Evolutionary conservation across 2,113 vertebrate genomes (phyloP).

Genomic region (Pseudorectes ferrugineus): DNA sequence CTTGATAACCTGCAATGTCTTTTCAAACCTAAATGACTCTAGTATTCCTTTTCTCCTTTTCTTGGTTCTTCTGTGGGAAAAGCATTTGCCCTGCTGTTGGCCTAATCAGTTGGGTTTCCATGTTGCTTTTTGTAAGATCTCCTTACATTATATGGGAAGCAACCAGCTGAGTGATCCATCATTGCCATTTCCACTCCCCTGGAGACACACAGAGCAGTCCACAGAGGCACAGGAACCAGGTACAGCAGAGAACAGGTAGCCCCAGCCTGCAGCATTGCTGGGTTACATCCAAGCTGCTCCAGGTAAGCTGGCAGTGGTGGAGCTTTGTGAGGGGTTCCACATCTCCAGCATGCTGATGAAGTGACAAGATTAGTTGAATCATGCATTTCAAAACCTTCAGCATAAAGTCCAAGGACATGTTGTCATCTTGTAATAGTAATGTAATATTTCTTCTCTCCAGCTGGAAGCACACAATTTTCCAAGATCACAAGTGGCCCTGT

Average conservation of each 20-base stretch:
- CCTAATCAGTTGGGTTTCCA: neutral
- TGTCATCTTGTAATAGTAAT: neutral
- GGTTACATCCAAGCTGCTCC: neutral
- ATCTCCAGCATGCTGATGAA: neutral
- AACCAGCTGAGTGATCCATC: neutral
- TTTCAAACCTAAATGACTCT: neutral
- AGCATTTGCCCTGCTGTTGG: neutral
- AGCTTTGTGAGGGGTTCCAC: neutral
- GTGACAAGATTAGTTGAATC: neutral
- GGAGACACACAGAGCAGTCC: neutral
- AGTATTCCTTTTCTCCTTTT: neutral
- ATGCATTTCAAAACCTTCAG: neutral
- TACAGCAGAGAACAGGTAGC: neutral
- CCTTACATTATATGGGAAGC: neutral
- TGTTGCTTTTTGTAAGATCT: neutral
- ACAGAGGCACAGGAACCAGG: fast-evolving
- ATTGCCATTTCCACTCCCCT: neutral
- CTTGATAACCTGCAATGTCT: neutral
- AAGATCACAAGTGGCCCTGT: neutral
- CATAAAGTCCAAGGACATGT: neutral
- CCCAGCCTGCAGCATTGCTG: neutral
- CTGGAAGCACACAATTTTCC: neutral
- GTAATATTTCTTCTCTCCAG: neutral
- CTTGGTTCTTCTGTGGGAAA: neutral
- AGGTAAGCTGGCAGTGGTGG: neutral